Evolutionary conservation across 2,113 vertebrate genomes (phyloP).

Genomic region (Nyctereutes procyonoides): DNA sequence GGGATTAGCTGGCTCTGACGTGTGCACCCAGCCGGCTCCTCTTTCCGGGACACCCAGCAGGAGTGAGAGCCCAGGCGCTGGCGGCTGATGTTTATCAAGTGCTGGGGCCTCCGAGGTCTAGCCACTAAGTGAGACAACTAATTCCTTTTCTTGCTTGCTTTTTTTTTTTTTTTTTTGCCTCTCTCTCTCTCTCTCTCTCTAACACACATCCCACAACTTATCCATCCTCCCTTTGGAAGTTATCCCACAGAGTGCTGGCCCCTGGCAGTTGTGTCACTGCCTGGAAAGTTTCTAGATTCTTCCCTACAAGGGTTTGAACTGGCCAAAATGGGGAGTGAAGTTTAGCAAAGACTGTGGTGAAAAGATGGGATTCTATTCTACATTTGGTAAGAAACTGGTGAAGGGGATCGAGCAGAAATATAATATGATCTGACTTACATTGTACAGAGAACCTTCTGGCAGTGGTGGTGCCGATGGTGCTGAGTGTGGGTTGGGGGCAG

Average conservation of each 20-base stretch:
- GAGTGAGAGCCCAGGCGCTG: fast-evolving
- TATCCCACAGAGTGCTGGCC: background rate
- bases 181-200: background rate
- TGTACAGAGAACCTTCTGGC: background rate
- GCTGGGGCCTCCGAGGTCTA: background rate
- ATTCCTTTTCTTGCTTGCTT: background rate
- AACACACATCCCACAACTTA: background rate
- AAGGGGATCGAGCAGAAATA: background rate
- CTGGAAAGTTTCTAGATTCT: slow-evolving; percentile 30
- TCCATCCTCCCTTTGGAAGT: background rate
- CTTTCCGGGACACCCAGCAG: fast-evolving
- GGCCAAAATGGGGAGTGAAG: background rate
- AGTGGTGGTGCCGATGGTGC: fast-evolving
- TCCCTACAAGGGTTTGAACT: background rate
- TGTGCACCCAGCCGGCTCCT: background rate
- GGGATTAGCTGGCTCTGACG: background rate
- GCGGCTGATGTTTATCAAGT: background rate
- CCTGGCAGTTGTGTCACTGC: background rate
- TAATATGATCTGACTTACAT: background rate
- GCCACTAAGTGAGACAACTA: background rate
- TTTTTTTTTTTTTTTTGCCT: background rate
- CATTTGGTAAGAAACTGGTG: background rate
- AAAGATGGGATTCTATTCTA: background rate
- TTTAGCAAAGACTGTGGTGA: background rate
- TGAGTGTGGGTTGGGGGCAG: background rate